Percentiles rank a stretch among this genome's conserved stretches.
Evolutionary conservation across 35 echinoderm and acorn worm genomes (phyloP).

Genomic region (Ophioderma brevispina): DNA sequence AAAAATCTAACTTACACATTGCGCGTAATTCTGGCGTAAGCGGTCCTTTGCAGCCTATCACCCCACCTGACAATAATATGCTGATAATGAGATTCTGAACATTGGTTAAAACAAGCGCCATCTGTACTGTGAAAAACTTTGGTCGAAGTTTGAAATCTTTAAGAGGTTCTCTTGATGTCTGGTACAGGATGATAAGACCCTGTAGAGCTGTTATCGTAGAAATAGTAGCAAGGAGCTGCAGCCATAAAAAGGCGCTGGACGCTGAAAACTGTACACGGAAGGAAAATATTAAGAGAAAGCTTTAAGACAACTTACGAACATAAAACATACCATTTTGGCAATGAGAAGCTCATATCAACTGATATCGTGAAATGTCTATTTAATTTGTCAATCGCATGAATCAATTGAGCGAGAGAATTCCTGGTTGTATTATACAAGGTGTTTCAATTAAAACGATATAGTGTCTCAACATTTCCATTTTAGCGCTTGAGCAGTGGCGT

Average conservation of each 20-base stretch:
- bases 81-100: conserved; percentile 78
- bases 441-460: no score
- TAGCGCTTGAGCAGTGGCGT: no score
- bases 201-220: conserved; percentile 83
- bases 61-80: conserved; percentile 46
- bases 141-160: conserved; percentile 79
- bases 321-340: no score
- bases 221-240: conserved; percentile 61
- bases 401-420: no score
- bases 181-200: conserved; percentile 88
- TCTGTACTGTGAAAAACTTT: conserved; percentile 97
- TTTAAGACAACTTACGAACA: no score
- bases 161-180: conserved; percentile 73
- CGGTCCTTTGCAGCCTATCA: conserved; percentile 63
- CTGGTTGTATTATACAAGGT: no score
- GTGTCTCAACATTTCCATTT: no score
- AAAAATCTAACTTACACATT: conserved; percentile 85
- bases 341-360: no score
- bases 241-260: conserved; percentile 59
- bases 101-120: conserved; percentile 82
- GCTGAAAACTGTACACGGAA: conserved; percentile 64
- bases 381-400: no score
- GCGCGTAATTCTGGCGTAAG: conserved; percentile 61
- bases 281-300: no score
- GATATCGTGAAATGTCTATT: no score